A percentile compares a stretch with the other conserved stretches of the same genome.
Evolutionary conservation across 2,888 invertebrate species (phyloP).

Genomic region (Punctoribates punctum): DNA sequence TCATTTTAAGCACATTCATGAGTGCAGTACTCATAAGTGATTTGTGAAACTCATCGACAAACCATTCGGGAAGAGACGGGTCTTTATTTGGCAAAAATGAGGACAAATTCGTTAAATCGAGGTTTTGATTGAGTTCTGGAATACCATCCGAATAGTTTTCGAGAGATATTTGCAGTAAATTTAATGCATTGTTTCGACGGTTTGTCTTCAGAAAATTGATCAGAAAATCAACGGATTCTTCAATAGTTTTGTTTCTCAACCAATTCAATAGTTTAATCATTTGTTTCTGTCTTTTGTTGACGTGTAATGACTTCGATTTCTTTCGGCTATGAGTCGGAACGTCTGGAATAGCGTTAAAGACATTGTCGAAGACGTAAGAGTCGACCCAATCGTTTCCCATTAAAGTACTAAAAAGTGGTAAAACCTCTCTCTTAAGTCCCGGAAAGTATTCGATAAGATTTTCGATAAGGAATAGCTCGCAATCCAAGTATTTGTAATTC

Average conservation of each 20-base stretch:
- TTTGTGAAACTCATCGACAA: slow-evolving; percentile 7
- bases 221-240: slow-evolving; percentile 64
- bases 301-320: slow-evolving; percentile 46
- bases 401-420: slow-evolving; percentile 72
- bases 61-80: slow-evolving; percentile 30
- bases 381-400: slow-evolving; percentile 86
- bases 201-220: slow-evolving; percentile 58
- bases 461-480: slow-evolving; percentile 69
- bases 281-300: slow-evolving; percentile 64
- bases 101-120: neutral
- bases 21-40: neutral
- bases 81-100: slow-evolving; percentile 19
- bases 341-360: slow-evolving; percentile 5
- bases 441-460: slow-evolving; percentile 65
- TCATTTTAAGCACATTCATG: slow-evolving; percentile 3
- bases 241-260: slow-evolving; percentile 67
- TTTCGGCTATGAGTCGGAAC: neutral
- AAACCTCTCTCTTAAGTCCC: slow-evolving; percentile 61
- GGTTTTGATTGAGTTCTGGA: neutral
- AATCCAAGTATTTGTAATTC: slow-evolving; percentile 57
- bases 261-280: slow-evolving; percentile 71
- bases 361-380: slow-evolving; percentile 9
- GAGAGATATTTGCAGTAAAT: slow-evolving; percentile 5
- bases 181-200: neutral
- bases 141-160: slow-evolving; percentile 26